Evolutionary conservation across 2,113 vertebrate genomes (phyloP).

Genomic region (Perognathus longimembris): DNA sequence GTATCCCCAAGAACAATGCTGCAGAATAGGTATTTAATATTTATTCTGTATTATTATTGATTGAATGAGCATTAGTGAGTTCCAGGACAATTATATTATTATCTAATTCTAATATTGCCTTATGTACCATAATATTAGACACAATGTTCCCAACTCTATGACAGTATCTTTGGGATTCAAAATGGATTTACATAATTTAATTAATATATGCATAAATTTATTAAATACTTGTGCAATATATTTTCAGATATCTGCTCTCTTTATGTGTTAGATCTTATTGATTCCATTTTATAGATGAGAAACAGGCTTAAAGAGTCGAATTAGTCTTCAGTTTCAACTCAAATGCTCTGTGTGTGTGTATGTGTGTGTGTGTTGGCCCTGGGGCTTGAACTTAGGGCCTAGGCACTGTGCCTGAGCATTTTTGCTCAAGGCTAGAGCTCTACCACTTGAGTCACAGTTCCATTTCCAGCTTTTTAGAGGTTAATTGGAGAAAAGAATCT

Average conservation of each 20-base stretch:
- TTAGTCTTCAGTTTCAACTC: not conserved
- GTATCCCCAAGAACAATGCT: not conserved
- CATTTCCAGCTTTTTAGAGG: no score
- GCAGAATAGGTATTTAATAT: not conserved
- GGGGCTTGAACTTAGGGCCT: no score
- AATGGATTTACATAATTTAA: slow-evolving; percentile 35
- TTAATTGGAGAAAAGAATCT: no score
- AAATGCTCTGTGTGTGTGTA: no score
- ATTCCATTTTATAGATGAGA: not conserved
- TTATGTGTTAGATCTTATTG: not conserved
- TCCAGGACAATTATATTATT: not conserved
- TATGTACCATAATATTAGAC: not conserved
- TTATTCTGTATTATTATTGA: not conserved
- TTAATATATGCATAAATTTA: not conserved
- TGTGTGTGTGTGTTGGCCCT: no score
- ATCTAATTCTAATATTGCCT: not conserved
- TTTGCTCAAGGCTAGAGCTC: no score
- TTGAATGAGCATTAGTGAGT: not conserved
- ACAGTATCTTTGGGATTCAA: slow-evolving; percentile 11
- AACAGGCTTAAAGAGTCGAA: not conserved
- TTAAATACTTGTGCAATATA: not conserved
- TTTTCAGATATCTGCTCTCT: not conserved
- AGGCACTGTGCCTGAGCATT: no score
- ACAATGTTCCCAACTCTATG: not conserved
- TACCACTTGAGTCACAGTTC: no score